Percentiles rank a stretch among this genome's conserved stretches.
These are phyloP conservation scores for Baccha elongata DNA, from an alignment of 2,888 invertebrate genomes.

Conservation along the genomic window DNA sequence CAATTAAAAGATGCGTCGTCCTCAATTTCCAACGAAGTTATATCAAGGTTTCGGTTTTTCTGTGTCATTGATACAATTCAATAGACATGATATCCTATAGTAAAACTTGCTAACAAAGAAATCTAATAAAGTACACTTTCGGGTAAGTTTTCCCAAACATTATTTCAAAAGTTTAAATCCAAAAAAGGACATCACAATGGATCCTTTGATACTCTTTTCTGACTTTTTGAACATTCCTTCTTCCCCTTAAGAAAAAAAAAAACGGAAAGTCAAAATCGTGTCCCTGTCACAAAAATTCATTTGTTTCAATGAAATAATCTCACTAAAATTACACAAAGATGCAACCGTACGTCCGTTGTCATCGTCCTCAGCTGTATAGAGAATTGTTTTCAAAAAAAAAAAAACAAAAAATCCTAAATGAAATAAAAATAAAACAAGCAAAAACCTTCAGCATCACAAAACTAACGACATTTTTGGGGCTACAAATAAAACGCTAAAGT, in stretches of 20 bases:
- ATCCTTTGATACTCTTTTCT: neutral
- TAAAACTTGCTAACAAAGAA: neutral
- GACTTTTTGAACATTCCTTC: neutral
- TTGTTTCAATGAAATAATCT: slow-evolving; percentile 68
- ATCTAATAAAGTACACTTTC: neutral
- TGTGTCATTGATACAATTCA: no score
- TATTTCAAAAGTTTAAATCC: neutral
- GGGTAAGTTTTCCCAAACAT: neutral
- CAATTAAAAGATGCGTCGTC: no score
- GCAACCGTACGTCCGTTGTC: no score
- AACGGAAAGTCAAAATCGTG: slow-evolving; percentile 45
- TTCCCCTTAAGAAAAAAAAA: neutral
- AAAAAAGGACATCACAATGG: neutral
- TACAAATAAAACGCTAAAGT: slow-evolving; percentile 53
- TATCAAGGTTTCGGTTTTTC: no score
- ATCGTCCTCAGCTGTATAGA: slow-evolving; percentile 24
- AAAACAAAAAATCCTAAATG: slow-evolving; percentile 13
- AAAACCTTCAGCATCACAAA: slow-evolving; percentile 32
- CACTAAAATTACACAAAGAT: slow-evolving; percentile 49
- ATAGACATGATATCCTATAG: no score
- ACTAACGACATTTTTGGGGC: slow-evolving; percentile 47
- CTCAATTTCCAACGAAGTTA: no score
- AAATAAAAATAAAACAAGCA: slow-evolving; percentile 17
- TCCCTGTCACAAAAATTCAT: slow-evolving; percentile 62
- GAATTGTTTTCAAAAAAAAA: slow-evolving; percentile 33